Conservation (phyloP, 2,113 vertebrate species). For the Sceloporus tristichus region DNA sequence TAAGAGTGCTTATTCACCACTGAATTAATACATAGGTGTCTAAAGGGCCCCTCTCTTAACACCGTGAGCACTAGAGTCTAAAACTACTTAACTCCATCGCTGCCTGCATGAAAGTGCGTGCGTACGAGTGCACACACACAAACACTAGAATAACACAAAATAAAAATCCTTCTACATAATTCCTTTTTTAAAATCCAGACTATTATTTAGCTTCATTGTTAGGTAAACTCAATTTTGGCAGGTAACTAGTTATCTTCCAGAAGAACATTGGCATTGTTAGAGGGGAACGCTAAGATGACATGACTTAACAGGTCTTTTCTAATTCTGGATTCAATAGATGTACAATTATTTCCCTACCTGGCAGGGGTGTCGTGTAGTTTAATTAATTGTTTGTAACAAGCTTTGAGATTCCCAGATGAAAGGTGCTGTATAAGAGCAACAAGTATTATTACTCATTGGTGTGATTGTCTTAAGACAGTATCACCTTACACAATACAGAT, state of each 20-base stretch:
- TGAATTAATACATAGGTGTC: too few species aligned
- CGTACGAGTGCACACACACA: background rate
- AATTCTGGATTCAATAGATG: slow-evolving; percentile 69
- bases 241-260: background rate
- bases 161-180: slow-evolving; percentile 21
- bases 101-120: background rate
- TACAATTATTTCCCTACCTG: slow-evolving; percentile 73
- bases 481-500: slow-evolving; percentile 77
- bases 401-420: slow-evolving; percentile 76
- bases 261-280: slow-evolving; percentile 56
- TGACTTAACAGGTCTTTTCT: slow-evolving; percentile 73
- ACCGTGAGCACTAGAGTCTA: background rate
- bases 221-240: background rate
- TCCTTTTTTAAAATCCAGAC: slow-evolving; percentile 22
- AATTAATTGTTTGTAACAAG: slow-evolving; percentile 78
- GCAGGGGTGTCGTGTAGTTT: slow-evolving; percentile 71
- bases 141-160: background rate
- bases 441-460: slow-evolving; percentile 71
- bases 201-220: slow-evolving; percentile 30
- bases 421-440: slow-evolving; percentile 70
- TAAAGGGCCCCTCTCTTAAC: background rate
- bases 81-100: background rate
- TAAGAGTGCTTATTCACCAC: background rate
- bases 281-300: slow-evolving; percentile 43
- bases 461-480: slow-evolving; percentile 74